Conservation (phyloP, 2,797 vertebrate genomes). For the Syndactyla subalaris region DNA sequence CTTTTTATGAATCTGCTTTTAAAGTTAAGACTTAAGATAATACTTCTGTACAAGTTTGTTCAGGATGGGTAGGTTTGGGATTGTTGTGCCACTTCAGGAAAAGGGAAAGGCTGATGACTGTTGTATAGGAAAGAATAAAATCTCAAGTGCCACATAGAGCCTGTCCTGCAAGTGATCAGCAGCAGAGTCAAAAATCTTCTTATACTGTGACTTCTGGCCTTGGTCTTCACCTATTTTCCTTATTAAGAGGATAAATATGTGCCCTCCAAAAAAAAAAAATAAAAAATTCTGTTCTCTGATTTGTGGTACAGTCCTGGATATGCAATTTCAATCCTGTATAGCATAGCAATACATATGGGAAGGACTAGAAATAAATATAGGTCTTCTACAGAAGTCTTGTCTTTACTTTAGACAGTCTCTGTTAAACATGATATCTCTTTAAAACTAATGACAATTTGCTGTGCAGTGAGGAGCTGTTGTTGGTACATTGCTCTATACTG, state of each 20-base stretch:
- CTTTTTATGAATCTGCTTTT: not conserved
- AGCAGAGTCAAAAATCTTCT: not conserved
- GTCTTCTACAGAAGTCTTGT: accelerated
- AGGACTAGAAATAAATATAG: not conserved
- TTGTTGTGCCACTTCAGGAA: not conserved
- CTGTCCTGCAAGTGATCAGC: not conserved
- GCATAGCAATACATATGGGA: not conserved
- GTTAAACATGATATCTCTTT: not conserved
- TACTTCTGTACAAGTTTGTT: not conserved
- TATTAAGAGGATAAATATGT: not conserved
- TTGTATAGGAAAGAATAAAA: not conserved
- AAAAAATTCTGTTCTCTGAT: not conserved
- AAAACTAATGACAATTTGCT: not conserved
- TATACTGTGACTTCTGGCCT: not conserved
- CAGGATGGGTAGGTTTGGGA: not conserved
- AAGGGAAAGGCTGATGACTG: not conserved
- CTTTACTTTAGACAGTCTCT: not conserved
- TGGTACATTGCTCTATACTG: accelerated
- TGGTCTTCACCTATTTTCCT: not conserved
- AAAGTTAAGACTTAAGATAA: not conserved
- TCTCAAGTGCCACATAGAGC: not conserved
- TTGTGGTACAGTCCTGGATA: not conserved
- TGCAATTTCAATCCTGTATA: not conserved
- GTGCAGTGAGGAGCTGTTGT: not conserved
- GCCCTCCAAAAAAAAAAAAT: too few species aligned